Evolutionary conservation across 2,113 vertebrate genomes (phyloP).

Genomic region (Paramisgurnus dabryanus): DNA sequence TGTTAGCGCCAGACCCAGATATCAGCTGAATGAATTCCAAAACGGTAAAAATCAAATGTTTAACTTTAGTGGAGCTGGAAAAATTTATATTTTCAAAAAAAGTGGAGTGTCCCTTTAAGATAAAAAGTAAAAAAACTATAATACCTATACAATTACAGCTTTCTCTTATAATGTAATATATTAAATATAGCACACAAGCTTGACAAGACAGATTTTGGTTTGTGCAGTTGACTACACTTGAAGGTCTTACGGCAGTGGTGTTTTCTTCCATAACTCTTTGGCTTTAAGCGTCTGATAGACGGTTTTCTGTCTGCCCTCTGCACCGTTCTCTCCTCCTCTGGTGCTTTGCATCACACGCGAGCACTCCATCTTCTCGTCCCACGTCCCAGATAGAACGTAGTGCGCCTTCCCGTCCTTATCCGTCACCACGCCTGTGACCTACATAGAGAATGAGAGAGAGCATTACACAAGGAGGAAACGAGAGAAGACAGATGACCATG

Average conservation of each 20-base stretch:
- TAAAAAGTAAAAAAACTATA: too few species aligned
- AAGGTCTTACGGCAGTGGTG: constrained; percentile 85
- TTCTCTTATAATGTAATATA: too few species aligned
- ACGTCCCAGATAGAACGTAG: constrained; percentile 89
- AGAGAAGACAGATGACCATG: constrained; percentile 1
- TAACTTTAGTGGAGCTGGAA: too few species aligned
- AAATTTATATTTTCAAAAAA: too few species aligned
- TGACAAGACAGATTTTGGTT: too few species aligned
- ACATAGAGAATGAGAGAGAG: constrained; percentile 1
- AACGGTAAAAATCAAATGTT: too few species aligned
- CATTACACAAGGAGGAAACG: background rate
- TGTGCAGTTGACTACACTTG: background rate
- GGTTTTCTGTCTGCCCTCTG: constrained; percentile 81
- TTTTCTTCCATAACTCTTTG: constrained; percentile 92
- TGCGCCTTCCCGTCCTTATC: constrained; percentile 89
- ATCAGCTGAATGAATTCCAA: too few species aligned
- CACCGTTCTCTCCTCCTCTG: constrained; percentile 82
- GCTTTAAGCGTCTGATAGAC: constrained; percentile 81
- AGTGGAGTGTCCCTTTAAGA: too few species aligned
- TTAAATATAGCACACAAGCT: too few species aligned
- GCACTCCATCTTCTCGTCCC: constrained; percentile 98
- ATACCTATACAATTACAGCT: too few species aligned
- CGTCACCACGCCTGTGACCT: constrained; percentile 93
- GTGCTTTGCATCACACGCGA: constrained; percentile 78
- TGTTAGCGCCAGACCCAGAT: too few species aligned